Percentiles rank a stretch among this genome's conserved stretches.
Evolutionary conservation across 1,140 invertebrate genomes (phyloP).

Genomic region (Conopomorpha cramerella): DNA sequence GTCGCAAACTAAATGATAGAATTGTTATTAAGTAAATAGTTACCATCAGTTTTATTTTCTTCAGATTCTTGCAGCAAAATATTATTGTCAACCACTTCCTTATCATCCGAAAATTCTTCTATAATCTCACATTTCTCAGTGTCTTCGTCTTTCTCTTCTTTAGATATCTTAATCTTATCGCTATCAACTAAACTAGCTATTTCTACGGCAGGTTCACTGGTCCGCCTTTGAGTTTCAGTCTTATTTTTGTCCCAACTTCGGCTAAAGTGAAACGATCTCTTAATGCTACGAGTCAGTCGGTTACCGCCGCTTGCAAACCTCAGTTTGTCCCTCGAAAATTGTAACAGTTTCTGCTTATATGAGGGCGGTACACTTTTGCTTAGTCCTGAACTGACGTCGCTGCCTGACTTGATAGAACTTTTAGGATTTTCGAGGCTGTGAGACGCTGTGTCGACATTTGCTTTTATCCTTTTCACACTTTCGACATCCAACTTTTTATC

Average conservation of each 20-base stretch:
- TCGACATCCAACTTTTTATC: conserved; percentile 16
- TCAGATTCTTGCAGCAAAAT: conserved; percentile 26
- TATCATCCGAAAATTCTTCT: conserved; percentile 39
- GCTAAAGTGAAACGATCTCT: conserved; percentile 52
- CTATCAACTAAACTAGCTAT: conserved; percentile 21
- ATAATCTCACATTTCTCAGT: conserved; percentile 43
- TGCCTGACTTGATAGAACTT: conserved; percentile 45
- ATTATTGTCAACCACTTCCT: conserved; percentile 42
- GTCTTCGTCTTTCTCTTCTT: conserved; percentile 47
- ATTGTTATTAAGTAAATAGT: conserved; percentile 3
- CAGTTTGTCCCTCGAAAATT: conserved; percentile 54
- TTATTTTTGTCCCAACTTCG: conserved; percentile 51
- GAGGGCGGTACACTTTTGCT: conserved; percentile 58
- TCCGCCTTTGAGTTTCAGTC: conserved; percentile 34
- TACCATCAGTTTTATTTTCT: conserved; percentile 33
- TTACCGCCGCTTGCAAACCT: conserved; percentile 51
- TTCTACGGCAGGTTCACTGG: conserved; percentile 46
- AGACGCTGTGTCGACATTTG: conserved; percentile 38
- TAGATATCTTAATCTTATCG: conserved; percentile 29
- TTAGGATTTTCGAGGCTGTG: conserved; percentile 51
- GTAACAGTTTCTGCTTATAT: conserved; percentile 54
- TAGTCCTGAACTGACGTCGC: conserved; percentile 41
- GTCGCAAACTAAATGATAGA: too few species aligned
- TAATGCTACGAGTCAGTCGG: conserved; percentile 51
- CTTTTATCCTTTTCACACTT: conserved; percentile 25